phyloP scores from a whole-genome alignment of 2,888 invertebrate species.

The Tolmerus cingulatus region DNA sequence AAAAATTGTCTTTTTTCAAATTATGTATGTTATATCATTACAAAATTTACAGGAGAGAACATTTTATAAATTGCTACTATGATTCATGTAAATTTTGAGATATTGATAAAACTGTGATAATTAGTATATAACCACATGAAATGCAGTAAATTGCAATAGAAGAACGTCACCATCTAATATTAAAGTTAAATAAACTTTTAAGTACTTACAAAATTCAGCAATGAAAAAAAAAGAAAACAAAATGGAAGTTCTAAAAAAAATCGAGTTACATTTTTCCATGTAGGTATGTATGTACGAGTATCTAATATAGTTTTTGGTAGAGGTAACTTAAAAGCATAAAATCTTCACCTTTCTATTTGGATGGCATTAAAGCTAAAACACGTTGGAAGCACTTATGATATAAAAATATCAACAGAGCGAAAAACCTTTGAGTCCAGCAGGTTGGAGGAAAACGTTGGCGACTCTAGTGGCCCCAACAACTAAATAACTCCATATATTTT shows the following conservation, averaged over 20 bases:
- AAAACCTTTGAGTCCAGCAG: background rate
- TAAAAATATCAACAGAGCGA: background rate
- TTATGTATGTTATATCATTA: no score
- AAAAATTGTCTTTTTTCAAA: no score
- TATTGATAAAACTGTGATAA: no score
- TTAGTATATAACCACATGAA: no score
- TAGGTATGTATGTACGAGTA: no score
- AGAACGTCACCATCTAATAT: no score
- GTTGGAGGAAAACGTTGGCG: background rate
- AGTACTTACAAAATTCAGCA: background rate
- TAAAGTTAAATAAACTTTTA: no score
- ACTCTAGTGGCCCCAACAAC: background rate
- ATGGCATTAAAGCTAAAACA: background rate
- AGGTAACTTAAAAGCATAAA: background rate
- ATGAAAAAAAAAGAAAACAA: background rate
- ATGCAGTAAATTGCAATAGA: no score
- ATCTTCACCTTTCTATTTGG: background rate
- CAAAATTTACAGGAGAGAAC: no score
- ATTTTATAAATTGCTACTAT: no score
- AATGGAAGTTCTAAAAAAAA: background rate
- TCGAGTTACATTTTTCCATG: background rate
- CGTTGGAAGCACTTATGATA: background rate
- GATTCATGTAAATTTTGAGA: no score
- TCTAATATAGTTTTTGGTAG: background rate
- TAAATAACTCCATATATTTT: constrained; percentile 18